Evolutionary conservation across 2,113 vertebrate genomes (phyloP).

Genomic region (Trogon surrucura): DNA sequence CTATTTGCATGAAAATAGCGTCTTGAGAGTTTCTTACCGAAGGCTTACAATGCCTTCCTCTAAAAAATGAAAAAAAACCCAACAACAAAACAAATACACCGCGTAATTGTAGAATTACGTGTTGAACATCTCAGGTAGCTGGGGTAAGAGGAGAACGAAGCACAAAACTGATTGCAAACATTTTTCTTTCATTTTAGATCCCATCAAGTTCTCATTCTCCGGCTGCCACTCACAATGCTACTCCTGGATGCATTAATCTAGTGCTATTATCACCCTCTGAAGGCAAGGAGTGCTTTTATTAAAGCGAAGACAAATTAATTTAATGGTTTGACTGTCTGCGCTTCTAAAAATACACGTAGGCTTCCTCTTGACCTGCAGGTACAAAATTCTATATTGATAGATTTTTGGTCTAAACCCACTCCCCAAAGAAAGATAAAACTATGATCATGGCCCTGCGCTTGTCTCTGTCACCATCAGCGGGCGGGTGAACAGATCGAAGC

Average conservation of each 20-base stretch:
- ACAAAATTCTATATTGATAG: not conserved
- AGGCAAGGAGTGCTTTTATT: slow-evolving; percentile 10
- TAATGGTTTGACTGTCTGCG: not conserved
- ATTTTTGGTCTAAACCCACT: not conserved
- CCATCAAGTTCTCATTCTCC: slow-evolving; percentile 51
- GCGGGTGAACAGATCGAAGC: not conserved
- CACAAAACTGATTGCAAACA: slow-evolving; percentile 60
- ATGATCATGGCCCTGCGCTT: too few species aligned
- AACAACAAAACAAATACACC: not conserved
- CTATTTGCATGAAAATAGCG: slow-evolving; percentile 65
- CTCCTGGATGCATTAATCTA: slow-evolving; percentile 37
- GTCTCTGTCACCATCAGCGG: not conserved
- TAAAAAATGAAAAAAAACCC: not conserved
- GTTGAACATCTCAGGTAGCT: slow-evolving; percentile 38
- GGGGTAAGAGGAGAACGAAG: not conserved
- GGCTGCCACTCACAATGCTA: slow-evolving; percentile 31
- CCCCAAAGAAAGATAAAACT: not conserved
- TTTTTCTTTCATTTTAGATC: slow-evolving; percentile 52
- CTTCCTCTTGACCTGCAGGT: not conserved
- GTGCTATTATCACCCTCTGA: slow-evolving; percentile 27
- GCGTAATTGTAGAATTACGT: slow-evolving; percentile 50
- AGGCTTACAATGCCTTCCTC: not conserved
- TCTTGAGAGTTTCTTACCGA: slow-evolving; percentile 34
- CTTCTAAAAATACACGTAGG: not conserved
- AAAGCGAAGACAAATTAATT: slow-evolving; percentile 36